Evolutionary conservation across 2,797 vertebrate genomes (phyloP), one percentile per base, ranked within the genome.

Genomic region (Neosilurus mollespiculum): DNA sequence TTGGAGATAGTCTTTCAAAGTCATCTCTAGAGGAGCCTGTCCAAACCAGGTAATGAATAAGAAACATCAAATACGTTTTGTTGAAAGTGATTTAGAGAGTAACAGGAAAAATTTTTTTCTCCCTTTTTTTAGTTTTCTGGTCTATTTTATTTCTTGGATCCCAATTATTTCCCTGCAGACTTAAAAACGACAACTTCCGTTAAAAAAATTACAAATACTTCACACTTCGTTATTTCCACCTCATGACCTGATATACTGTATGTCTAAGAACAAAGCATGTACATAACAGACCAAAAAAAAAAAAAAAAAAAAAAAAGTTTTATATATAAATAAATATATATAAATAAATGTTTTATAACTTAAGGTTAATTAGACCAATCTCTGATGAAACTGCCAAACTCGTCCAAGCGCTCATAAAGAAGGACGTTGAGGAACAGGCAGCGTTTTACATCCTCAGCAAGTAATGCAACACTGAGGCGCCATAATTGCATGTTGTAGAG

Each of bases 1-100:
- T 93, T 26, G 87, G 90, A 94, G 93, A 93, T 91, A 93, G 85
- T 85, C 86, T 89, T 92, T 94, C 92, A 94, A 94, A 94, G 92
- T 87, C 83, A 53, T 77, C 58, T 91, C 91, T 90, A 88, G 83
- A 87, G 90, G 89, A 87, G 80, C 80, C 81, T 85, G 82, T 82
- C 84, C 81, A 75, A 78, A 83, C 89, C 93, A 93, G 93, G 94
- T 94, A 94, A 93, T 94, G 88, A 90, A 89, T 86, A 69, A 81
- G 81, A 67, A 84, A 84, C 85, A 83, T 86, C 84, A 83, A 72
- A 84, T 79, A 58, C 62, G 16, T 81, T 84, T 78, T 56, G 73
- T 83, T 64, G 80, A 87, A 78, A 26, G 75, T 84, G 83, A 81
- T 86, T 86, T 65, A 70, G 61, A 8, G 11, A 58, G 72, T 30